Evolutionary conservation across 2,113 vertebrate genomes (phyloP), one percentile per base, ranked within the genome.

Genomic region (Todiramphus saurophagus): DNA sequence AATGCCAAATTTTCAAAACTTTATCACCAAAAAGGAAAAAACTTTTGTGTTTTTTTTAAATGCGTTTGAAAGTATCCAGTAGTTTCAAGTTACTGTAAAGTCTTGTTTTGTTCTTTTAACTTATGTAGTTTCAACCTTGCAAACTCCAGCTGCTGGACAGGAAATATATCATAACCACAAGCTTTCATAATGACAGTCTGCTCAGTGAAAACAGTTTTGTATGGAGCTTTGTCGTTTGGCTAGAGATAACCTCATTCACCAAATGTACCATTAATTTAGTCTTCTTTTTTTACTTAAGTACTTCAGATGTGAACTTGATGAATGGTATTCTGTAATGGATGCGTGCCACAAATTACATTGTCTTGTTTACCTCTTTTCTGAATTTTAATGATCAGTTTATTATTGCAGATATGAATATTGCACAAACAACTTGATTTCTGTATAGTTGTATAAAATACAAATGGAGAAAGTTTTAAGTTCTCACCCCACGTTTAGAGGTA

Each of bases 401-500:
- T 98, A 97, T 97, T 98, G 97, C 98, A 98, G 94, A 96, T 98
- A 97, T 98, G 98, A 97, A 97, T 98, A 98, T 97, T 98, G 98
- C 98, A 94, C 97, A 98, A 98, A 97, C 92, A 81, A 89, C 90
- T 95, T 97, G 95, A 97, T 97, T 97, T 96, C 94, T 98, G 95
- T 97, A 97, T 97, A 97, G 94, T 83, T 98, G 90, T 98, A 94
- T 97, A 97, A 98, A 98, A 91, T 97, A 97, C 67, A 97, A 93
- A 96, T 94, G 92, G 96, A 93, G 97, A 93, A 97, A 83, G 76
- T 87, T 83, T 83, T 94, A 94, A 87, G 94, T 98, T 98, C 97
- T 96, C 96, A 97, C 86, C 93, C 73, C 17, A 43, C 95, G 97
- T 97, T 95, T 97, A 97, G 96, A 94, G 89, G 63, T 84, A 97